These are phyloP conservation scores for Megalops atlanticus DNA, from an alignment of 2,113 vertebrate species.

Conservation along the genomic window DNA sequence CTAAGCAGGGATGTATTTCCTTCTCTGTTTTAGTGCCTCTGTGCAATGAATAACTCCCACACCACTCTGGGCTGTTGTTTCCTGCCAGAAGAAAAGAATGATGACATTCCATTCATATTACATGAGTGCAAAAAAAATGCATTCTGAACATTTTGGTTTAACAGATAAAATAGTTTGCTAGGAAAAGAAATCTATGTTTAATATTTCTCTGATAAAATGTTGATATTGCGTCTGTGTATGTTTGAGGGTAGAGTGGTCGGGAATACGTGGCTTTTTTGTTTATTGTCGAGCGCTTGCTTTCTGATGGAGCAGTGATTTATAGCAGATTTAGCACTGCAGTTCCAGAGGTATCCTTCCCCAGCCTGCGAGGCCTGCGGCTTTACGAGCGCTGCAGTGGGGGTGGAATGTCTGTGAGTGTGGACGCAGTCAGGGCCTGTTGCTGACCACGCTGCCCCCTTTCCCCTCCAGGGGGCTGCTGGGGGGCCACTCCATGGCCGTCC, in stretches of 20 bases:
- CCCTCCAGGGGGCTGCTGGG: constrained; percentile 85
- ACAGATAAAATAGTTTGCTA: too few species aligned
- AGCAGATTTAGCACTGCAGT: background rate
- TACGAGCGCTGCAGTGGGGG: background rate
- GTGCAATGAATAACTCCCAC: too few species aligned
- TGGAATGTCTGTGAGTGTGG: background rate
- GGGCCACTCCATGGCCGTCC: constrained; percentile 92
- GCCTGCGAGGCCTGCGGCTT: background rate
- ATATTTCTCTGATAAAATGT: background rate
- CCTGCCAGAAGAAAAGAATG: too few species aligned
- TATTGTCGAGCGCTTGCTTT: background rate
- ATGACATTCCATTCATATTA: too few species aligned
- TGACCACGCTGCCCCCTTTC: background rate
- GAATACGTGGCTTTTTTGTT: background rate
- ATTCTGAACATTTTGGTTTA: too few species aligned
- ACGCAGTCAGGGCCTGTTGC: background rate
- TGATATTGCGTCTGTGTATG: too few species aligned
- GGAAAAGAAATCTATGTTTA: too few species aligned
- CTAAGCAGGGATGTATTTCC: too few species aligned
- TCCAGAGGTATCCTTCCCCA: background rate
- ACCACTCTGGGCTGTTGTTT: too few species aligned
- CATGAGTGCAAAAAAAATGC: background rate
- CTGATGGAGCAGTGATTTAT: background rate
- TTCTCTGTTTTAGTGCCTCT: too few species aligned
- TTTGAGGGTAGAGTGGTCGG: too few species aligned